Conservation (phyloP, 1,140 invertebrate species). For the Nilaparvata lugens region DNA sequence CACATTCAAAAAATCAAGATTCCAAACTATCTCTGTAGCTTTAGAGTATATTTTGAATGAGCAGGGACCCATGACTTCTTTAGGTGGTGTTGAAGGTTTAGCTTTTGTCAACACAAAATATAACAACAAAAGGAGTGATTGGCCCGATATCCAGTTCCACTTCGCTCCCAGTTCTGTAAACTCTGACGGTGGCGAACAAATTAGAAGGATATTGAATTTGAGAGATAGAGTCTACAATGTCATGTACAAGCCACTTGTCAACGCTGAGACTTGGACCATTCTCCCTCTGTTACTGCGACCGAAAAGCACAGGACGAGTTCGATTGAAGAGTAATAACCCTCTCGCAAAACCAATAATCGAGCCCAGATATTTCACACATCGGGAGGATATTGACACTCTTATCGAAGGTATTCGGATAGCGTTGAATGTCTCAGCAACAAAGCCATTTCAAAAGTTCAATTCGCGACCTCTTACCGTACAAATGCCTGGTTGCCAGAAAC, state of each 20-base stretch:
- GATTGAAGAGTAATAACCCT: conserved; percentile 69
- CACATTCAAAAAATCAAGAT: conserved; percentile 64
- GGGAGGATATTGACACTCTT: conserved; percentile 62
- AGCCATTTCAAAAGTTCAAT: conserved; percentile 69
- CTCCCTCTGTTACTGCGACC: conserved; percentile 70
- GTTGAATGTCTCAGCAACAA: conserved; percentile 64
- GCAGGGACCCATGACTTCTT: conserved; percentile 63
- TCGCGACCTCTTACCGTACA: conserved; percentile 66
- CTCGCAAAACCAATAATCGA: conserved; percentile 75
- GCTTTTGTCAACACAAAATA: conserved; percentile 80
- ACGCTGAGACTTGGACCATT: conserved; percentile 74
- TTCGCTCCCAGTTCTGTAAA: conserved; percentile 73
- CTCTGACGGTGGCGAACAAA: conserved; percentile 67
- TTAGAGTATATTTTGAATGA: conserved; percentile 74
- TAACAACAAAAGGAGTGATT: conserved; percentile 57
- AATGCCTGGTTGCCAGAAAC: conserved; percentile 63
- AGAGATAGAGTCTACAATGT: conserved; percentile 72
- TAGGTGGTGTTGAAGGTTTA: conserved; percentile 68
- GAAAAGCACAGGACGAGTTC: conserved; percentile 69
- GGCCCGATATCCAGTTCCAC: conserved; percentile 81
- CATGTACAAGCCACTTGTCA: conserved; percentile 69
- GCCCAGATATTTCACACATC: conserved; percentile 81
- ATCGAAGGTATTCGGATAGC: conserved; percentile 76
- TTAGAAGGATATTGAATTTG: conserved; percentile 63
- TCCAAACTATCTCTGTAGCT: conserved; percentile 63